Base-by-base conservation (phyloP, 2,113 vertebrate genomes). In the Rhinichthys klamathensis region DNA sequence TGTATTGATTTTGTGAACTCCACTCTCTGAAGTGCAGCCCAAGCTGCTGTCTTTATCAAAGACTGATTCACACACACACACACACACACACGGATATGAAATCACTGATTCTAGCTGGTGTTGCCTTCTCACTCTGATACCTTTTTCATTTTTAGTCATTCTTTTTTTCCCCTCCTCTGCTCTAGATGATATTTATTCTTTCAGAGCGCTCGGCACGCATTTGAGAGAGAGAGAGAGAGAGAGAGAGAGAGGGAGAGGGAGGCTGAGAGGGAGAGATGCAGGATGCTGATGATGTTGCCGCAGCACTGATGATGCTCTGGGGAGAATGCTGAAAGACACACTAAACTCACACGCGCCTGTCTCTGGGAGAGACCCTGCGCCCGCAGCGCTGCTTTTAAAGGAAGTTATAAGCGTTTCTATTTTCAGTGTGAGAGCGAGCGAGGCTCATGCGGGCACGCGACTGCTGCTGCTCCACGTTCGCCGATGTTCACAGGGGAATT, bases 351-450 rank as follows among this genome's bases (percentile, higher is more conserved):
- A 61, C 1, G 41, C 51, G 51, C 35, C 49, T 35, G 61, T 44
- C 73, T 25, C 54, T 23, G 54, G 54, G 54, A 56, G 54, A 56
- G 54, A 56, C 18, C 18, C 54, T 8, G 18, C 6, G 54, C 18
- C 51, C 18, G 54, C 18, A 8, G 54, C 54, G 38, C 86, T 87
- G 87, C 89, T 80, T 84, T 85, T 86, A 82, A 85, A 91, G 92
- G 86, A 92, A 90, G 86, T 93, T 91, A 90, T 91, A 92, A 92
- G 86, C 77, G 87, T 84, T 93, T 90, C 93, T 92, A 92, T 93
- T 94, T 92, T 92, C 75, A 69, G 83, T 30, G 78, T n/a, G 75
- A 60, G 73, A 13, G 11, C 4, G 54, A 51, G 76, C 27, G 11
- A 21, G 18, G 63, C 54, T 56, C 7, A 56, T 18, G 6, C 32